Evolutionary conservation across 2,113 vertebrate species (phyloP).

Genomic region (Pollachius pollachius): DNA sequence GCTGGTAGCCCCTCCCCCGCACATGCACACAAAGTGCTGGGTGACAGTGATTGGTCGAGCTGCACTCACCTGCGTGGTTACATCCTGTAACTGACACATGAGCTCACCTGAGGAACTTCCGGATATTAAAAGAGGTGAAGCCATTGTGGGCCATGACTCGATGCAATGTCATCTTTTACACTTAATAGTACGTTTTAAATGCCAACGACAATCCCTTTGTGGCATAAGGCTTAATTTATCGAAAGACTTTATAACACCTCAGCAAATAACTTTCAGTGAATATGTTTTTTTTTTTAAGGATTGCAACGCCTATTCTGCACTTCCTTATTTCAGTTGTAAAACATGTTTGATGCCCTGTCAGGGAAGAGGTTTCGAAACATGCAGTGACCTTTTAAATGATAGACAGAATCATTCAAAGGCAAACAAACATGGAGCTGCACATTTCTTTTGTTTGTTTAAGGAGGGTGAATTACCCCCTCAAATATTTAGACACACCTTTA

Average conservation of each 20-base stretch:
- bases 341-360: background rate
- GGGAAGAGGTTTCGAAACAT: conserved; percentile 22
- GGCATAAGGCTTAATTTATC: background rate
- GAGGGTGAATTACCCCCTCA: conserved; percentile 68
- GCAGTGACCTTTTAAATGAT: conserved; percentile 30
- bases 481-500: conserved; percentile 72
- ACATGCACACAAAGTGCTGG: conserved; percentile 21
- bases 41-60: conserved; percentile 60
- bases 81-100: conserved; percentile 72
- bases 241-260: background rate
- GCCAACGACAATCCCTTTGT: no score
- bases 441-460: conserved; percentile 70
- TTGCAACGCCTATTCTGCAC: background rate
- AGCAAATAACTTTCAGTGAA: no score
- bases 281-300: background rate
- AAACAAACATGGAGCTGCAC: conserved; percentile 43
- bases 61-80: conserved; percentile 64
- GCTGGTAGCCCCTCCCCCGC: conserved; percentile 61
- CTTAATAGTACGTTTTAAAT: background rate
- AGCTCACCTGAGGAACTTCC: conserved; percentile 57
- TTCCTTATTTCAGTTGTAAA: background rate
- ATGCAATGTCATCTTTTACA: conserved; percentile 6
- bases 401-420: conserved; percentile 34
- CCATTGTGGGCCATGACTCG: conserved; percentile 8
- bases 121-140: conserved; percentile 38